Percentiles rank a stretch among this genome's conserved stretches.
Evolutionary conservation across 2,888 invertebrate species (phyloP).

Genomic region (Willowsia nigromaculata): DNA sequence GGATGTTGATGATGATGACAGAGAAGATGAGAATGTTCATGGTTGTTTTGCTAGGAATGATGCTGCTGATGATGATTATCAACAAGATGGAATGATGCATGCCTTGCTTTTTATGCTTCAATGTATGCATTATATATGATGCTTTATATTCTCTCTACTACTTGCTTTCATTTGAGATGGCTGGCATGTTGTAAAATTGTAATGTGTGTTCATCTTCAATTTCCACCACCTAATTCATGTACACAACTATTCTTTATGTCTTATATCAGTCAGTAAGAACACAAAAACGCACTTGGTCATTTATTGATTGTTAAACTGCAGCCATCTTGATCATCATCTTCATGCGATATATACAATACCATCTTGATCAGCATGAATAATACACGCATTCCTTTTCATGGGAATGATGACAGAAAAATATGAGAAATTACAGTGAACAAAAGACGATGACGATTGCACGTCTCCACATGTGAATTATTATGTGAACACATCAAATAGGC

Average conservation of each 20-base stretch:
- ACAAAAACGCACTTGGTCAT: background rate
- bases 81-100: background rate
- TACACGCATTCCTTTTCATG: background rate
- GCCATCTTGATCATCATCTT: conserved; percentile 13
- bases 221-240: background rate
- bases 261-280: conserved; percentile 47
- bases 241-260: background rate
- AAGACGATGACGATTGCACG: conserved; percentile 29
- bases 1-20: conserved; percentile 36
- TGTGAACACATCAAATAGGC: conserved; percentile 38
- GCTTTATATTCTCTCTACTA: background rate
- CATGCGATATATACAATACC: conserved; percentile 1
- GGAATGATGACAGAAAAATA: background rate
- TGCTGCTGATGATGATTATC: background rate
- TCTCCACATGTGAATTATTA: background rate
- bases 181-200: conserved; percentile 36
- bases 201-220: conserved; percentile 11
- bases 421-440: conserved; percentile 7
- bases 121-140: background rate
- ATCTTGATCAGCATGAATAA: conserved; percentile 2
- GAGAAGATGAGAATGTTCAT: conserved; percentile 58
- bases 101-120: background rate
- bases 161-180: background rate
- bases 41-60: conserved; percentile 39
- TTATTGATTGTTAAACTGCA: conserved; percentile 33